Percentiles rank a stretch among this genome's conserved stretches.
These are phyloP conservation scores for Diogma glabrata DNA, from an alignment of 2,888 invertebrate genomes.

Conservation along the genomic window DNA sequence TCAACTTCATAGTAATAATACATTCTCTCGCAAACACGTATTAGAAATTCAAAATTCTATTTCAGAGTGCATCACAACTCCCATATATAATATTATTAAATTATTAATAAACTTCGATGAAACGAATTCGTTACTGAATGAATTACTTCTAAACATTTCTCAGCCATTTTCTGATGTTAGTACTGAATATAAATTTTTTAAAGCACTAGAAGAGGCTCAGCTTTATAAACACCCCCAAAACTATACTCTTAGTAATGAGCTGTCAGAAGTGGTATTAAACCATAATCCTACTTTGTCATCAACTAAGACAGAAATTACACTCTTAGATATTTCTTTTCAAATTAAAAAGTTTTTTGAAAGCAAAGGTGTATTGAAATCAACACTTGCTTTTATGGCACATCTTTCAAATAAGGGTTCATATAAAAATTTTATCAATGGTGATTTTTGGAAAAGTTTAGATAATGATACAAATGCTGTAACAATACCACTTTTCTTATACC, in stretches of 20 bases:
- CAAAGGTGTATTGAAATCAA: neutral
- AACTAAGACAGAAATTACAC: neutral
- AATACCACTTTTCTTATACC: neutral
- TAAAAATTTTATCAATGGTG: constrained; percentile 4
- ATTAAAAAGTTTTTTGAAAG: neutral
- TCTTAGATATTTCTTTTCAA: neutral
- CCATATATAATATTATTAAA: too few species aligned
- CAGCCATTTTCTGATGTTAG: neutral
- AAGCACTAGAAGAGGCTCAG: neutral
- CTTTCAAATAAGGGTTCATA: neutral
- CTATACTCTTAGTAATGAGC: neutral
- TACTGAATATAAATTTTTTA: constrained; percentile 1
- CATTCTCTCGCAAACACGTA: too few species aligned
- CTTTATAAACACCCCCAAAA: neutral
- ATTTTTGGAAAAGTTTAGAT: neutral
- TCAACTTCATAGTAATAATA: too few species aligned
- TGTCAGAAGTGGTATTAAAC: neutral
- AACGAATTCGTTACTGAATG: too few species aligned
- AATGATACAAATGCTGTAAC: neutral
- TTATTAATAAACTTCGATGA: too few species aligned
- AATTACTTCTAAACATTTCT: too few species aligned
- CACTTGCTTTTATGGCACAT: too few species aligned
- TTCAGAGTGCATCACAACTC: too few species aligned
- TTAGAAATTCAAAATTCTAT: too few species aligned
- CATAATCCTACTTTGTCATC: neutral